Conservation (phyloP, 2,113 vertebrate genomes). For the Saccopteryx bilineata region DNA sequence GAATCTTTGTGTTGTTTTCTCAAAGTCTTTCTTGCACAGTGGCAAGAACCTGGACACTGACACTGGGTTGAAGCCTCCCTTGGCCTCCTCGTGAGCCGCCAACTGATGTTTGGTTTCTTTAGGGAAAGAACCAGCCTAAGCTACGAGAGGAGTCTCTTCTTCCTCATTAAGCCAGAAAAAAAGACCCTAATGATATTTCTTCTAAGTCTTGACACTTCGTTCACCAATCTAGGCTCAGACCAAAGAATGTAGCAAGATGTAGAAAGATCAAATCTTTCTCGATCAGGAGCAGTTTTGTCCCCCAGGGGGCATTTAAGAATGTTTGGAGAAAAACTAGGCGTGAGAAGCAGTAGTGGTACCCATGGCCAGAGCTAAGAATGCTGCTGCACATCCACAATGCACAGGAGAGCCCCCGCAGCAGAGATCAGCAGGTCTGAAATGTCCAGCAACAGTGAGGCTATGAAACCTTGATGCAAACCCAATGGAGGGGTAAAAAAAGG, state of each 20-base stretch:
- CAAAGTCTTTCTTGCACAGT: not conserved
- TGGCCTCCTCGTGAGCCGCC: not conserved
- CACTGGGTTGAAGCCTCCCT: not conserved
- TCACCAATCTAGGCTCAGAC: not conserved
- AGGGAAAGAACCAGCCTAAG: not conserved
- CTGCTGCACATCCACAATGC: not conserved
- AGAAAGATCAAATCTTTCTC: not conserved
- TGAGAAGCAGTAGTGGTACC: not conserved
- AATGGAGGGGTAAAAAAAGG: not conserved
- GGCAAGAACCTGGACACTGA: no score
- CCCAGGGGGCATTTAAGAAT: not conserved
- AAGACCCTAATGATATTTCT: not conserved
- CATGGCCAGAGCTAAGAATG: not conserved
- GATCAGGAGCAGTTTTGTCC: not conserved
- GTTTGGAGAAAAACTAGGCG: not conserved
- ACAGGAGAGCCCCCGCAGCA: not conserved
- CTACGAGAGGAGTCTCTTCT: not conserved
- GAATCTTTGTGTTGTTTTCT: not conserved
- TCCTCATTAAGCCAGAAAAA: not conserved
- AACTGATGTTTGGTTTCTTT: not conserved
- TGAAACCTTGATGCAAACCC: not conserved
- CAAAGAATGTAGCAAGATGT: not conserved
- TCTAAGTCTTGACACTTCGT: not conserved
- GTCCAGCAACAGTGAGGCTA: not conserved
- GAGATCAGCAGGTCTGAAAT: not conserved